Percentiles rank a stretch among this genome's conserved stretches.
Evolutionary conservation across 2,797 vertebrate genomes (phyloP).

Genomic region (Naso thynnoides): DNA sequence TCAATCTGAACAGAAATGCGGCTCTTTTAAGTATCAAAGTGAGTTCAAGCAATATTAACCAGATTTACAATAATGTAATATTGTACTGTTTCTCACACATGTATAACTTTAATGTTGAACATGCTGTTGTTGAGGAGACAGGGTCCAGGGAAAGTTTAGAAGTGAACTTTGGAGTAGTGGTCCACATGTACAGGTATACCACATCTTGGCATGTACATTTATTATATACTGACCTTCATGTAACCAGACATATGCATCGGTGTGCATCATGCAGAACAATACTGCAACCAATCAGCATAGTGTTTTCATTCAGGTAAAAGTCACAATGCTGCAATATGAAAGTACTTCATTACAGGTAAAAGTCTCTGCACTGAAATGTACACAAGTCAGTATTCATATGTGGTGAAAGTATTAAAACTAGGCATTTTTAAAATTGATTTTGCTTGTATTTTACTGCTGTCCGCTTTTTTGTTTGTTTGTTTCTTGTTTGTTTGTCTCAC

Average conservation of each 20-base stretch:
- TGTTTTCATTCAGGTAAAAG: neutral
- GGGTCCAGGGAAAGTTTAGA: neutral
- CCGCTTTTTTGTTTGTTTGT: too few relatives aligned
- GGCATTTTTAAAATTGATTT: too few relatives aligned
- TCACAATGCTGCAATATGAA: too few relatives aligned
- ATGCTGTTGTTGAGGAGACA: neutral
- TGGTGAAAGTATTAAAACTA: too few relatives aligned
- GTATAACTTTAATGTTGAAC: neutral
- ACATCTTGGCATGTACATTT: neutral
- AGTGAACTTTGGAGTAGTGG: neutral
- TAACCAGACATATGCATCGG: neutral
- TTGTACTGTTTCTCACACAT: neutral
- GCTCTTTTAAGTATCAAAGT: neutral
- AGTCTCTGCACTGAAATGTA: too few relatives aligned
- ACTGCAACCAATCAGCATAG: neutral
- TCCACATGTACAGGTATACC: too few relatives aligned
- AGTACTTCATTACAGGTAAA: too few relatives aligned
- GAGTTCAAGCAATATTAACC: neutral
- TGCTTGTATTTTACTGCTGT: too few relatives aligned
- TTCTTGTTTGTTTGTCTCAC: too few relatives aligned
- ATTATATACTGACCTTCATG: neutral
- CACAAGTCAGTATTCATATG: too few relatives aligned
- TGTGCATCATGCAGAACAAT: neutral
- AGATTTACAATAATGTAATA: neutral
- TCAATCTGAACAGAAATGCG: neutral